A percentile compares a stretch with the other conserved stretches of the same genome.
Evolutionary conservation across 2,797 vertebrate genomes (phyloP).

Genomic region (Cygnus olor): DNA sequence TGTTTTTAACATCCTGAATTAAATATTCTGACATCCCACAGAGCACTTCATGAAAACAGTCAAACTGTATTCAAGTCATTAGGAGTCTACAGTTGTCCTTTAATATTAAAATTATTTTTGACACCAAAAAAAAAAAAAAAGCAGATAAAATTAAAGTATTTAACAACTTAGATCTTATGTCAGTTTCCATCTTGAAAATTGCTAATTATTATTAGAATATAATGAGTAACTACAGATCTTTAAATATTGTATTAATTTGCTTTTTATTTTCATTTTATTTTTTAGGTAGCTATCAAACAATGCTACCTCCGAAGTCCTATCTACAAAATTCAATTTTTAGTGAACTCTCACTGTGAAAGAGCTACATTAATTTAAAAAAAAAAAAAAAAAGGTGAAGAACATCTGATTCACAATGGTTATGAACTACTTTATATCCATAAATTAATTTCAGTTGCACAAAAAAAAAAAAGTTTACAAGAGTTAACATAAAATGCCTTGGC

Average conservation of each 20-base stretch:
- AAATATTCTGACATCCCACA: conserved; percentile 91
- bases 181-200: conserved; percentile 61
- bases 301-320: background rate
- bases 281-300: background rate
- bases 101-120: conserved; percentile 82
- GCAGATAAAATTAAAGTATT: conserved; percentile 77
- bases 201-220: background rate
- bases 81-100: conserved; percentile 83
- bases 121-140: conserved; percentile 77
- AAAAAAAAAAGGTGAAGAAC: background rate
- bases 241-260: background rate
- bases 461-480: background rate
- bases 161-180: conserved; percentile 69
- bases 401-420: background rate
- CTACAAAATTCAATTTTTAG: conserved; percentile 34
- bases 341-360: conserved; percentile 34
- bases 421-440: background rate
- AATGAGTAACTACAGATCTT: background rate
- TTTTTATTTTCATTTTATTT: background rate
- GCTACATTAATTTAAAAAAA: conserved; percentile 6
- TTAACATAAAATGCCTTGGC: background rate
- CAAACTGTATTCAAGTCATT: conserved; percentile 86
- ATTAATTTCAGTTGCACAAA: background rate
- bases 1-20: conserved; percentile 92
- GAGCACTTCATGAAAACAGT: conserved; percentile 87